These are phyloP conservation scores for Xiphydria camelus DNA, from an alignment of 2,888 invertebrate species.

Conservation along the genomic window DNA sequence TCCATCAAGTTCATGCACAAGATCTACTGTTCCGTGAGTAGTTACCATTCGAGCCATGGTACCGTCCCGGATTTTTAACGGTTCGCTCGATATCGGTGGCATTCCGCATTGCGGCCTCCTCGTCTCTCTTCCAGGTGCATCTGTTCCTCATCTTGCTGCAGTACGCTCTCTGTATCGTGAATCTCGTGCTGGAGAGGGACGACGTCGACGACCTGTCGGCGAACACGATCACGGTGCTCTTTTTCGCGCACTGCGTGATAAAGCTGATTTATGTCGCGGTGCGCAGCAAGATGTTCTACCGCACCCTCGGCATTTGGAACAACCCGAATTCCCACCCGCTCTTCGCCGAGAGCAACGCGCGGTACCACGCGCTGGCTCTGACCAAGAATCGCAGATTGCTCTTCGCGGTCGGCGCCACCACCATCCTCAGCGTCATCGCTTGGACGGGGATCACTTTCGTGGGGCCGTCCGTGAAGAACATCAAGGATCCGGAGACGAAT, in stretches of 20 bases:
- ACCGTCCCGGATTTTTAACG: conserved; percentile 55
- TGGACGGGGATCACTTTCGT: conserved; percentile 83
- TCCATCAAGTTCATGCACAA: conserved; percentile 53
- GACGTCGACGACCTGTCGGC: conserved; percentile 75
- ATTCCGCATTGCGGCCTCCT: conserved; percentile 64
- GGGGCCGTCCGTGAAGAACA: conserved; percentile 73
- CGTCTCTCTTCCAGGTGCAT: conserved; percentile 62
- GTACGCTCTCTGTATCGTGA: conserved; percentile 67
- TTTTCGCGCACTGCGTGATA: conserved; percentile 77
- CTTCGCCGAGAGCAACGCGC: conserved; percentile 80
- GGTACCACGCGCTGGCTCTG: conserved; percentile 74
- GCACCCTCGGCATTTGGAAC: conserved; percentile 82
- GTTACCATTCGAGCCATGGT: no score
- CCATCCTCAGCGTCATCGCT: conserved; percentile 65
- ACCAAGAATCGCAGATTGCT: conserved; percentile 76
- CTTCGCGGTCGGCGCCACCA: conserved; percentile 67
- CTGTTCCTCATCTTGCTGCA: conserved; percentile 67
- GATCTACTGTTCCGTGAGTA: conserved; percentile 53
- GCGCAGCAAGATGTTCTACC: conserved; percentile 74
- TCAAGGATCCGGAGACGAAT: conserved; percentile 69
- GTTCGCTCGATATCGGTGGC: conserved; percentile 61
- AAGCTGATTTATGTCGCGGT: conserved; percentile 75
- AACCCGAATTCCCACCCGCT: conserved; percentile 82
- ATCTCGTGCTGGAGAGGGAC: conserved; percentile 72
- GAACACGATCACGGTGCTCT: conserved; percentile 80